Evolutionary conservation across 2,888 invertebrate genomes (phyloP), one percentile per base, ranked within the genome.

Genomic region (Caenorhabditis becei): DNA sequence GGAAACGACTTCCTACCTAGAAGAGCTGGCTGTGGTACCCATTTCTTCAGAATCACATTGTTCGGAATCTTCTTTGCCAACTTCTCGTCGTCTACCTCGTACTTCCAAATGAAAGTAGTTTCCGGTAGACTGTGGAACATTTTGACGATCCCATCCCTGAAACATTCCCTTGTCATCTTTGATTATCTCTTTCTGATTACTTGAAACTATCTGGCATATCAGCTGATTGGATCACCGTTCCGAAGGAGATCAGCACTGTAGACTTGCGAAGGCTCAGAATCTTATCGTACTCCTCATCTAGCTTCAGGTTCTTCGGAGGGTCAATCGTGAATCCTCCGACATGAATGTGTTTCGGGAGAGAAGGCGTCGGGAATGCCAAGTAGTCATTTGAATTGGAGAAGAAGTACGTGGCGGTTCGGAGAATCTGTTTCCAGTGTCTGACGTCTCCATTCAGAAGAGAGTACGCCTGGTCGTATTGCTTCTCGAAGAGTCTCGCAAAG

Each of bases 91-190:
- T 75, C 66, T 11, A 28, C 61, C 62, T 77, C 67, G 54, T 77
- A 77, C 56, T 77, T 80, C 75, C 77, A 80, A 26, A 77, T 77
- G 53, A 80, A 77, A 18, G 72, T 72, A 44, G 35, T 67, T 35
- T 72, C 72, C 28, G 71, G 63, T 20, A 71, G 62, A 16, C 37
- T 59, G 20, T 56, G 41, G 28, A 75, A 66, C 65, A 75, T 61
- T 18, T 75, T 66, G 37, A 65, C 26, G 14, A 74, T 32, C 24
- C 56, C 63, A 5, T 56, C 37, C 18, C 58, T 74, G 58, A 65
- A 74, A 41, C 47, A 32, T 4, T 54, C 32, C 1, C 1, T 14
- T 5, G 7, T 3, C 10, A 47, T 5, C 5, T 10, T 8, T 24
- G 16, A 16, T 11, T 18, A 16, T 16, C n/a, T n/a, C 28, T n/a